Evolutionary conservation across 1,140 invertebrate genomes (phyloP).

Genomic region (Eriosoma lanigerum): DNA sequence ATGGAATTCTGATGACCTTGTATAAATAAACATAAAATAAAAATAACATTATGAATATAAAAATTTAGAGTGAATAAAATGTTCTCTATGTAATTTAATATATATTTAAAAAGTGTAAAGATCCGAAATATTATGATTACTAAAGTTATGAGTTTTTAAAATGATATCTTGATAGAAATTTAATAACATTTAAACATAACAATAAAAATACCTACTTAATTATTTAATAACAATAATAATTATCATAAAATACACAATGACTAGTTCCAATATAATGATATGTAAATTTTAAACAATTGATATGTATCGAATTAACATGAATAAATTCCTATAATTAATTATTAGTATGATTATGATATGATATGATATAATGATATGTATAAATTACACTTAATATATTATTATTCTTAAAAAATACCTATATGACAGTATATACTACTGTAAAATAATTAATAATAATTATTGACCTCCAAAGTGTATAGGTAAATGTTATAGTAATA

Average conservation of each 20-base stretch:
- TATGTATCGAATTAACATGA: slow-evolving; percentile 1
- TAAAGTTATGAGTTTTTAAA: background rate
- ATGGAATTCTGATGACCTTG: no score
- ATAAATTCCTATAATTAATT: background rate
- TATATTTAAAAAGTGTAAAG: background rate
- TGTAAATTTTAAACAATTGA: slow-evolving; percentile 15
- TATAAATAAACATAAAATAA: no score
- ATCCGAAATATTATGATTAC: background rate
- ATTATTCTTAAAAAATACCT: no score
- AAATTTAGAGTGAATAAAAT: background rate
- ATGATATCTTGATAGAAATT: background rate
- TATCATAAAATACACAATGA: background rate
- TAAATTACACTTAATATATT: background rate
- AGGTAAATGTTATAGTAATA: background rate
- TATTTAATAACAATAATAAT: slow-evolving; percentile 1
- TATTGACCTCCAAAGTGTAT: background rate
- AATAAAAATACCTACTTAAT: slow-evolving; percentile 1
- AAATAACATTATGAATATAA: no score
- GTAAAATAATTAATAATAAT: background rate
- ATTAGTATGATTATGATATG: no score
- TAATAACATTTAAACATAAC: slow-evolving; percentile 23
- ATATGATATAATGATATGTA: slow-evolving; percentile 31
- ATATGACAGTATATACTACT: no score
- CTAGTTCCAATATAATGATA: slow-evolving; percentile 10
- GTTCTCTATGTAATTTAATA: background rate